Evolutionary conservation across 2,797 vertebrate genomes (phyloP).

Genomic region (Hemitrygon akajei): DNA sequence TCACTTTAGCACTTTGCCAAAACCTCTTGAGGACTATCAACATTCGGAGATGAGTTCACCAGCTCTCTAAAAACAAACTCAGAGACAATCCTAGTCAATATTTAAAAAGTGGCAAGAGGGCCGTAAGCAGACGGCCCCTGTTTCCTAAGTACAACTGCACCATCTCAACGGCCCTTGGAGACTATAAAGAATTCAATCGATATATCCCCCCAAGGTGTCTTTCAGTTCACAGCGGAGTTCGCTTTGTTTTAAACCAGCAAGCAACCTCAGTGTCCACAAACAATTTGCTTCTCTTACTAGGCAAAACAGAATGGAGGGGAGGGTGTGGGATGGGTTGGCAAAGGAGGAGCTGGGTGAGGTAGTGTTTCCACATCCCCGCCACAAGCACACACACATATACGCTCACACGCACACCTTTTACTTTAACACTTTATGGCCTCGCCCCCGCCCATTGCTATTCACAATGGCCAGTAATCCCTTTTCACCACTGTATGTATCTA

Average conservation of each 20-base stretch:
- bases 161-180: not conserved
- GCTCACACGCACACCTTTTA: not conserved
- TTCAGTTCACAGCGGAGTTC: conserved; percentile 14
- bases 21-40: conserved; percentile 31
- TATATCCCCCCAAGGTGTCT: conserved; percentile 32
- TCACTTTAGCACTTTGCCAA: conserved; percentile 35
- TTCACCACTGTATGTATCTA: not conserved
- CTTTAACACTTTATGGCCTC: not conserved
- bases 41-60: conserved; percentile 18
- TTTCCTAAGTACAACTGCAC: conserved; percentile 11
- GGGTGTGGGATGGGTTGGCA: not conserved
- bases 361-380: not conserved
- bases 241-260: conserved; percentile 16
- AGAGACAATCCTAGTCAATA: conserved; percentile 3
- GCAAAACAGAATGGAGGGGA: not conserved
- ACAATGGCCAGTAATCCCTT: not conserved
- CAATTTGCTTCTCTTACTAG: conserved; percentile 33
- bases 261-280: conserved; percentile 23
- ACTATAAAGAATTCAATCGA: conserved; percentile 18
- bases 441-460: not conserved
- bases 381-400: no score
- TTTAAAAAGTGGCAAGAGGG: not conserved
- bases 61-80: conserved; percentile 34
- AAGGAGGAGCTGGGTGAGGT: not conserved
- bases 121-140: not conserved